Evolutionary conservation across 2,888 invertebrate genomes (phyloP), one percentile per base, ranked within the genome.

Genomic region (Cinara cedri): DNA sequence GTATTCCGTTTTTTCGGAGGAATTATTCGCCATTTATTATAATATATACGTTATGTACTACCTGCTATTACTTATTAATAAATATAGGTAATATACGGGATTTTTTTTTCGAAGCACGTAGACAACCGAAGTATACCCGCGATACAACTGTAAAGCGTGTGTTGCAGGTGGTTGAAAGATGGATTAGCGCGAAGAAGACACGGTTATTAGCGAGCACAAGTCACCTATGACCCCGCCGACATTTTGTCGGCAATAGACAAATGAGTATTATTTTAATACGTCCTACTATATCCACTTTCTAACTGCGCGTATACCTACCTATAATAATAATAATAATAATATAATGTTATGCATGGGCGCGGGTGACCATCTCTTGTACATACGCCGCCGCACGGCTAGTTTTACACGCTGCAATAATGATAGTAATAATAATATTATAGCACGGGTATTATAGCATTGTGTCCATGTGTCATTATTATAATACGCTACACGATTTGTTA

Each of bases 161-260:
- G 26, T 72, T 21, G 13, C 13, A 42, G 75, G 65, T n/a, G 63
- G 65, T 44, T 34, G n/a, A 46, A 54, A 66, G 66, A 76, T 21
- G 62, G 57, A 76, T 66, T 6, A 55, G 19, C 55, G 75, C 57
- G 76, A 66, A 68, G 76, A 76, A 66, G 76, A 66, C 76, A 19
- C 57, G 76, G 76, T 57, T 76, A 76, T 76, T 66, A 76, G 57
- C 66, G 44, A 24, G 26, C 66, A 19, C 55, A 11, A 3, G 19
- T 66, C 66, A 76, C 76, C 66, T 76, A 3, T 76, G 76, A 66
- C 76, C n/a, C 76, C 66, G 26, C n/a, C 65, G 54, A 75, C 24
- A 55, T 75, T 65, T 65, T 24, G 75, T 75, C 75, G 75, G 65
- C 75, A 55, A 46, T 46, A 68, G 55, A 76, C 76, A 68, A 66